phyloP scores from a whole-genome alignment of 1,140 invertebrate genomes.

The Camponotus pennsylvanicus region DNA sequence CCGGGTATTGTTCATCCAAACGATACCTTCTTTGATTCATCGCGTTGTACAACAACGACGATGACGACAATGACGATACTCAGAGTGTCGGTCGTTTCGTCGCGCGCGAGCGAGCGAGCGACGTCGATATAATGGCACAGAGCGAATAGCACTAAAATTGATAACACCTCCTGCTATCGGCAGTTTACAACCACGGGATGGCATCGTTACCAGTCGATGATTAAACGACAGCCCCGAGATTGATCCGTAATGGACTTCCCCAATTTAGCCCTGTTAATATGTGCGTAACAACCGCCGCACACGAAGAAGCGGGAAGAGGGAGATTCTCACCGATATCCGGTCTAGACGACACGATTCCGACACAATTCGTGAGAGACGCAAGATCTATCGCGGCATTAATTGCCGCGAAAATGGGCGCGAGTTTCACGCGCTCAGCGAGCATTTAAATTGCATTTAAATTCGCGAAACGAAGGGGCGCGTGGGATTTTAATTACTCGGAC shows the following conservation, averaged over 20 bases:
- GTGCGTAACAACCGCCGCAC: neutral
- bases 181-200: constrained; percentile 35
- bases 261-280: constrained; percentile 15
- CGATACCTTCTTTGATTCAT: neutral
- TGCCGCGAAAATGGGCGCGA: constrained; percentile 13
- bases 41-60: neutral
- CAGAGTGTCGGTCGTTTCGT: neutral
- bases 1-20: neutral
- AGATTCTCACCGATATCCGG: neutral
- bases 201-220: constrained; percentile 44
- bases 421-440: neutral
- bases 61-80: neutral
- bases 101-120: neutral
- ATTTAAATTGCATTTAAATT: constrained; percentile 25
- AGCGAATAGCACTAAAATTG: constrained; percentile 51
- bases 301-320: neutral
- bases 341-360: constrained; percentile 18
- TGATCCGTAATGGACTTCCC: constrained; percentile 59
- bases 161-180: constrained; percentile 46
- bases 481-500: constrained; percentile 15
- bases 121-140: constrained; percentile 41
- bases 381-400: constrained; percentile 26
- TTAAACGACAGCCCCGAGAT: constrained; percentile 53
- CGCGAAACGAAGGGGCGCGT: neutral
- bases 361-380: constrained; percentile 9